phyloP scores from a whole-genome alignment of 1,140 invertebrate species.

The Rhyzopertha dominica region DNA sequence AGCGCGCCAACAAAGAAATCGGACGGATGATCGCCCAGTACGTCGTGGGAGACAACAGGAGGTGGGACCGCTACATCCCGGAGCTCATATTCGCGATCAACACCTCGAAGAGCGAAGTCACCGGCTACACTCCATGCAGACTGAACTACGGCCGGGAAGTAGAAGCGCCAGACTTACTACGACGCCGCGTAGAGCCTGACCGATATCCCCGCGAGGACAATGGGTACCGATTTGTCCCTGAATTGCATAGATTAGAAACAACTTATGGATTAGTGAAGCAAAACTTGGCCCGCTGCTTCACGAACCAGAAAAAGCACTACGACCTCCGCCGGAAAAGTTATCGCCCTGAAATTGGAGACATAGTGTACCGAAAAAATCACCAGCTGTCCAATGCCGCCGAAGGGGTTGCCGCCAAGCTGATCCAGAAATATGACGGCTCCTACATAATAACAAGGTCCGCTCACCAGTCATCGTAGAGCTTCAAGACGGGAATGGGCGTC shows the following conservation, averaged over 20 bases:
- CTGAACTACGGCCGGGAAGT: constrained; percentile 23
- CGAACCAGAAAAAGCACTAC: not conserved
- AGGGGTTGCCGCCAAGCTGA: too few relatives aligned
- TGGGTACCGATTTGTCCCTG: not conserved
- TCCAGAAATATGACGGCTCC: too few relatives aligned
- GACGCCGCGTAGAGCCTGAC: not conserved
- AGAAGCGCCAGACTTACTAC: not conserved
- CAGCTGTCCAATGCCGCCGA: too few relatives aligned
- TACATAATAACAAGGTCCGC: too few relatives aligned
- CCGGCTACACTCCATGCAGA: constrained; percentile 34
- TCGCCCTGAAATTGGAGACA: too few relatives aligned
- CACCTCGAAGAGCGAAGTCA: constrained; percentile 29
- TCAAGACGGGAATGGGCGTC: too few relatives aligned
- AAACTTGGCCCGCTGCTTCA: not conserved
- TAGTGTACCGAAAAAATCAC: too few relatives aligned
- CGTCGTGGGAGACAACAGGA: constrained; percentile 37
- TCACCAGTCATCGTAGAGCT: too few relatives aligned
- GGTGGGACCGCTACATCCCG: constrained; percentile 38
- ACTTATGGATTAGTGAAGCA: not conserved
- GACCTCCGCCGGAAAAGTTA: constrained; percentile 1
- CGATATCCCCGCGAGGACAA: not conserved
- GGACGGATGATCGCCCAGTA: constrained; percentile 32
- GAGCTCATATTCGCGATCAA: constrained; percentile 40
- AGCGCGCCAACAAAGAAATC: too few relatives aligned
- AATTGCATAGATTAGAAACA: not conserved